Base-by-base conservation (phyloP, 30 jellyfish, hydroid and myxozoan species). In the Aurelia aurita complex sp. Pacific region DNA sequence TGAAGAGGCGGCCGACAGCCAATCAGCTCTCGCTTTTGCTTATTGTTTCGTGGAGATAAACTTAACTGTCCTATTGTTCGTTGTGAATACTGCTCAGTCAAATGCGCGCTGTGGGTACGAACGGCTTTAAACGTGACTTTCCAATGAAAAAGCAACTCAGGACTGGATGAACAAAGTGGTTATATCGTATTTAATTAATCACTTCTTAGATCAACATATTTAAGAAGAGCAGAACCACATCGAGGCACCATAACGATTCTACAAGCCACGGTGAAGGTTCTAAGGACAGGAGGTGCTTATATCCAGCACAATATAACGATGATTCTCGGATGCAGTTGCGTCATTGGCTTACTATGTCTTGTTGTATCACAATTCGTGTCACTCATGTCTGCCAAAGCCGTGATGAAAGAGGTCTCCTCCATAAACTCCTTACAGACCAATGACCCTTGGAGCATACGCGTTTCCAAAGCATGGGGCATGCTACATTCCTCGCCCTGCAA, bases 1-100 rank as follows among this genome's bases (percentile, higher is more conserved):
- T 73, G 82, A 73, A 84, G 93, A 84, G 73, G 87, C 75, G 81
- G 87, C 93, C 93, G 93, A 73, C 93, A 74, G 57, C 93, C 93
- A 84, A 84, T 84, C 93, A 74, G 82, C 82, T 83, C 34, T 69
- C 79, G 33, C 84, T 74, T 67, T 35, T 15, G 19, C 33, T 69
- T 70, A 84, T 84, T 84, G 93, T 84, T 84, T 73, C 46, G 73
- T 67, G 23, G 80, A 77, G 82, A 74, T 73, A 63, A 62, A 43
- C 93, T 61, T 69, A 73, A 62, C 93, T 64, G 87, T 53, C 68
- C 83, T 84, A 84, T 84, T 84, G 93, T 84, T 77, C 88, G 18
- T 15, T 32, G 80, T 35, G 74, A 69, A 76, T 82, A 38, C 61
- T 73, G 42, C 82, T 65, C 74, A 71, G 87, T 84, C 74, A 73